These are phyloP conservation scores for Platalea minor DNA, from an alignment of 2,797 vertebrate genomes.

Conservation along the genomic window DNA sequence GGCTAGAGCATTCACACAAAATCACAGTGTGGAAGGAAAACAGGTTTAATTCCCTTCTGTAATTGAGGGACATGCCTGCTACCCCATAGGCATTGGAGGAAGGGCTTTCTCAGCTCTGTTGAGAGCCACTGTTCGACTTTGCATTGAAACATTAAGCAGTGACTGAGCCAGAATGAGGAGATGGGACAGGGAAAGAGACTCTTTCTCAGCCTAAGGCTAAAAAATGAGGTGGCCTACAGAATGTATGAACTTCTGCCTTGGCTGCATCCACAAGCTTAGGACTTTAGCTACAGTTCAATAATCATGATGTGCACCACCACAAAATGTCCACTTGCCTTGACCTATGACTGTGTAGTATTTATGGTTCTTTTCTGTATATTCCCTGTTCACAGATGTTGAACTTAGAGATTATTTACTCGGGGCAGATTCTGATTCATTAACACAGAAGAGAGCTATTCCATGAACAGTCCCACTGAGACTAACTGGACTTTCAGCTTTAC, in stretches of 20 bases:
- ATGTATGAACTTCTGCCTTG: not conserved
- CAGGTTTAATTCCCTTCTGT: not conserved
- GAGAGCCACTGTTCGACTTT: not conserved
- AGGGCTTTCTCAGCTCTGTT: not conserved
- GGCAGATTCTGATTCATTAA: not conserved
- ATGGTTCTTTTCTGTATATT: not conserved
- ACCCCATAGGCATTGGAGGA: not conserved
- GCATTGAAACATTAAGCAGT: not conserved
- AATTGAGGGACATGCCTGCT: not conserved
- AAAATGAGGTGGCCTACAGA: not conserved
- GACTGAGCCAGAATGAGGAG: not conserved
- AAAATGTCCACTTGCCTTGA: not conserved
- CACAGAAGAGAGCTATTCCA: not conserved
- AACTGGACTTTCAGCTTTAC: not conserved
- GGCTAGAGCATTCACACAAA: not conserved
- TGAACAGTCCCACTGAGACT: not conserved
- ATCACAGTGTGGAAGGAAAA: not conserved
- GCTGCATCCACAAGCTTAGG: not conserved
- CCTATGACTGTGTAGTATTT: not conserved
- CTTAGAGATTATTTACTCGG: not conserved
- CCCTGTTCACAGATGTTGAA: not conserved
- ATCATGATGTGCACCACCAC: not conserved
- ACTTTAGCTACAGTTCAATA: not conserved
- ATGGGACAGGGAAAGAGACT: not conserved
- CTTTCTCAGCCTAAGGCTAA: not conserved